phyloP scores from a whole-genome alignment of 2,797 vertebrate genomes.

The Diglossa cyanea region DNA sequence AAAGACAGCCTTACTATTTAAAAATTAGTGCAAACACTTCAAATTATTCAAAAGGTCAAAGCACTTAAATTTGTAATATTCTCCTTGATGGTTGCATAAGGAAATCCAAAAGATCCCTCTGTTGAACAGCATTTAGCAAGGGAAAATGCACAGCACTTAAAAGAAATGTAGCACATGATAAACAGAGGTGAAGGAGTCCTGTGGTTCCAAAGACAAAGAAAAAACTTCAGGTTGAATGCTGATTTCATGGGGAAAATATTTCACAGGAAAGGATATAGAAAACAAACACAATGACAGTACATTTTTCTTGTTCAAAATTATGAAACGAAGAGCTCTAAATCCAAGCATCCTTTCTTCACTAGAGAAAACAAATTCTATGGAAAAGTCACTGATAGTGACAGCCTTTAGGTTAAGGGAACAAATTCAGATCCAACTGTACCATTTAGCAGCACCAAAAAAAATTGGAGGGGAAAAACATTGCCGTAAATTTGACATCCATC shows the following conservation, averaged over 20 bases:
- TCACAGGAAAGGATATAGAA: neutral
- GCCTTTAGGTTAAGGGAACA: neutral
- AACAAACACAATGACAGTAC: neutral
- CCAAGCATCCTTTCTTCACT: neutral
- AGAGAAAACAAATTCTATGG: neutral
- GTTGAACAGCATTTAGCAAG: neutral
- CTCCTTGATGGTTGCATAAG: neutral
- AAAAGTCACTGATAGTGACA: neutral
- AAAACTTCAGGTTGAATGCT: neutral
- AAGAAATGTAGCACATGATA: neutral
- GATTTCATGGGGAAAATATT: neutral
- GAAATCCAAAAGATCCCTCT: neutral
- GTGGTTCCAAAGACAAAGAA: neutral
- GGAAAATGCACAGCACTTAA: neutral
- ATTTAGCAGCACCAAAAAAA: neutral
- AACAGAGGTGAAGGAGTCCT: neutral
- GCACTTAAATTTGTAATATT: neutral
- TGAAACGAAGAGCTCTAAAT: neutral
- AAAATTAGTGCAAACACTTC: neutral
- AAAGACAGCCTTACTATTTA: neutral
- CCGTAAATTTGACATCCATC: neutral
- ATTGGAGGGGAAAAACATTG: accelerated
- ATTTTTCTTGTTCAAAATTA: neutral
- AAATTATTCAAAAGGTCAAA: neutral
- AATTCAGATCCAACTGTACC: neutral